A percentile compares a stretch with the other conserved stretches of the same genome.
Evolutionary conservation across 2,113 vertebrate genomes (phyloP).

Genomic region (Lota lota): DNA sequence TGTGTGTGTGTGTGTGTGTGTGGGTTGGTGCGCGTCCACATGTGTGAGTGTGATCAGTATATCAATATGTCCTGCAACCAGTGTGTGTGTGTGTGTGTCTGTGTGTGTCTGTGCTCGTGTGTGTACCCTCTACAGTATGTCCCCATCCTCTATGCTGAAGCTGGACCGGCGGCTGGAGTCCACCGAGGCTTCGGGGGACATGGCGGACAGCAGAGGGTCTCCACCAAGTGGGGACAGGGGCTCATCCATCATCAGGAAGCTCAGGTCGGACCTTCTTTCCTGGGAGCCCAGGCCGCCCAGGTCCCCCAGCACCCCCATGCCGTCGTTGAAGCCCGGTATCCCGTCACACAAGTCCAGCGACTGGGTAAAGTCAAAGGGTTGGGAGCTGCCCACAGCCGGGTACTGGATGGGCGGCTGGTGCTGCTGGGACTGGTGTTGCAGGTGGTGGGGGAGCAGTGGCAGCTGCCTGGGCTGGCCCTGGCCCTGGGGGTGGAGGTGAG

Average conservation of each 20-base stretch:
- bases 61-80: background rate
- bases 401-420: constrained; percentile 77
- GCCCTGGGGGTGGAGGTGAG: constrained; percentile 56
- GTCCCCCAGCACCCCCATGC: constrained; percentile 81
- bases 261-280: constrained; percentile 84
- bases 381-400: constrained; percentile 75
- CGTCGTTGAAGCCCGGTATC: constrained; percentile 76
- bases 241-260: constrained; percentile 94
- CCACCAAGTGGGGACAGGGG: constrained; percentile 86
- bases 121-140: constrained; percentile 82
- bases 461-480: constrained; percentile 67
- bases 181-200: constrained; percentile 91
- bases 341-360: constrained; percentile 86
- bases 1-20: constrained; percentile 3
- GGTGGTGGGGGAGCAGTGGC: constrained; percentile 60
- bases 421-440: constrained; percentile 70
- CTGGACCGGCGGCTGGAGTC: constrained; percentile 96
- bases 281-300: constrained; percentile 75
- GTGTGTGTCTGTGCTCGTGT: constrained; percentile 8
- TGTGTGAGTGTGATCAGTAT: constrained; percentile 11
- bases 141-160: constrained; percentile 96
- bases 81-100: constrained; percentile 16
- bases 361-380: constrained; percentile 84
- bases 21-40: constrained; percentile 1
- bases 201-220: constrained; percentile 91